Percentiles rank a stretch among this genome's conserved stretches.
These are phyloP conservation scores for Hydraecia micacea DNA, from an alignment of 2,888 invertebrate genomes.

Conservation along the genomic window DNA sequence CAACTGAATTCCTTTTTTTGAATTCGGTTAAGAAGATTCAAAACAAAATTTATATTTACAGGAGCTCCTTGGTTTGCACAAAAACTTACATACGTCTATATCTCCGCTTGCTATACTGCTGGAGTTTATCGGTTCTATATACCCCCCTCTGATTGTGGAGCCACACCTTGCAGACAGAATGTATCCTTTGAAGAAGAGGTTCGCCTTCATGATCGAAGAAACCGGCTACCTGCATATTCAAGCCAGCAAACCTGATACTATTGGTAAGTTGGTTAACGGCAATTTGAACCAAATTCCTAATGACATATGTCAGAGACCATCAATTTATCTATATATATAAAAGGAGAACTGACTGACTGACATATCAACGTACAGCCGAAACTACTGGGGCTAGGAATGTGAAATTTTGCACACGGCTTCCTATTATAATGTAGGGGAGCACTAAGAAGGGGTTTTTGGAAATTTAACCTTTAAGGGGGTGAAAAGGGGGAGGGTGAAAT, in stretches of 20 bases:
- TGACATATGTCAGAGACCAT: neutral
- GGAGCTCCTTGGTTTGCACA: conserved; percentile 88
- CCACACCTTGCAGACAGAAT: conserved; percentile 72
- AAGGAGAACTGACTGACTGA: too few species aligned
- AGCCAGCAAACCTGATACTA: conserved; percentile 96
- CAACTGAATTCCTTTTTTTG: too few species aligned
- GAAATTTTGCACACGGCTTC: too few species aligned
- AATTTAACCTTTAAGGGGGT: too few species aligned
- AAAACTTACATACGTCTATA: conserved; percentile 90
- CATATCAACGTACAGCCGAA: too few species aligned
- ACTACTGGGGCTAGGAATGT: too few species aligned
- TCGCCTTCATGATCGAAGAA: conserved; percentile 71
- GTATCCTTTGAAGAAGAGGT: conserved; percentile 74
- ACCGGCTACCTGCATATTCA: conserved; percentile 92
- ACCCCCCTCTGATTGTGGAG: conserved; percentile 90
- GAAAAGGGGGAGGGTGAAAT: too few species aligned
- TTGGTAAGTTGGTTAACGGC: conserved; percentile 69
- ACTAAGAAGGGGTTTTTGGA: too few species aligned
- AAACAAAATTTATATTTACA: conserved; percentile 59
- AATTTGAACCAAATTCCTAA: neutral
- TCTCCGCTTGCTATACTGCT: conserved; percentile 55
- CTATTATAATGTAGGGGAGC: too few species aligned
- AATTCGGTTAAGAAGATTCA: too few species aligned
- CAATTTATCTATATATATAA: too few species aligned
- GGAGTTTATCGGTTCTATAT: conserved; percentile 86